Evolutionary conservation across 1,140 invertebrate genomes (phyloP).

Genomic region (Planococcus citri): DNA sequence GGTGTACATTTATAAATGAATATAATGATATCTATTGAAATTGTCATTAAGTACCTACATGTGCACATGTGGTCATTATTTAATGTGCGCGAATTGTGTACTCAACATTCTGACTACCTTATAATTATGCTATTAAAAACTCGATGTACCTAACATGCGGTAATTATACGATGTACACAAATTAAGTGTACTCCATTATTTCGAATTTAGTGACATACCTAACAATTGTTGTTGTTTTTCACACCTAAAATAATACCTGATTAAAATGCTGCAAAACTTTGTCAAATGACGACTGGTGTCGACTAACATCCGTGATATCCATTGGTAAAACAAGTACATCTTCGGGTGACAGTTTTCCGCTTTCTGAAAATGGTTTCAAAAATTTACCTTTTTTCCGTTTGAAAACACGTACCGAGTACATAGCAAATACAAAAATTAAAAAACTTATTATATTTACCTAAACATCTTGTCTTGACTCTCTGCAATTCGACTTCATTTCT

Average conservation of each 20-base stretch:
- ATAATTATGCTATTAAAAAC: not conserved
- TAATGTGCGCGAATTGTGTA: no score
- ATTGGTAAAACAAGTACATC: conserved; percentile 59
- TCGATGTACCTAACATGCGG: no score
- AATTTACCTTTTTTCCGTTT: conserved; percentile 7
- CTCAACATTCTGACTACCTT: no score
- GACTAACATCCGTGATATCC: conserved; percentile 49
- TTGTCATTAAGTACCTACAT: no score
- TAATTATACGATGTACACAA: no score
- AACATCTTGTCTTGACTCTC: conserved; percentile 54
- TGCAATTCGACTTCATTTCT: conserved; percentile 56
- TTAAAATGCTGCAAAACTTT: conserved; percentile 58
- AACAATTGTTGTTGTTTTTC: no score
- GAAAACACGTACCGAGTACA: not conserved
- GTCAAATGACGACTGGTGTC: conserved; percentile 49
- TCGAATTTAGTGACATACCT: no score
- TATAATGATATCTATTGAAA: no score
- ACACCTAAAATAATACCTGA: conserved; percentile 43
- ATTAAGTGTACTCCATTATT: no score
- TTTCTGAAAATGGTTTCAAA: conserved; percentile 4
- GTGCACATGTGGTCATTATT: no score
- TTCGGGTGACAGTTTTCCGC: conserved; percentile 33
- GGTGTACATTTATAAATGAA: no score
- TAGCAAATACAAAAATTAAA: no score
- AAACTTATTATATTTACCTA: conserved; percentile 38